phyloP scores from a whole-genome alignment of 2,888 invertebrate genomes.

The Antheraea assamensis region DNA sequence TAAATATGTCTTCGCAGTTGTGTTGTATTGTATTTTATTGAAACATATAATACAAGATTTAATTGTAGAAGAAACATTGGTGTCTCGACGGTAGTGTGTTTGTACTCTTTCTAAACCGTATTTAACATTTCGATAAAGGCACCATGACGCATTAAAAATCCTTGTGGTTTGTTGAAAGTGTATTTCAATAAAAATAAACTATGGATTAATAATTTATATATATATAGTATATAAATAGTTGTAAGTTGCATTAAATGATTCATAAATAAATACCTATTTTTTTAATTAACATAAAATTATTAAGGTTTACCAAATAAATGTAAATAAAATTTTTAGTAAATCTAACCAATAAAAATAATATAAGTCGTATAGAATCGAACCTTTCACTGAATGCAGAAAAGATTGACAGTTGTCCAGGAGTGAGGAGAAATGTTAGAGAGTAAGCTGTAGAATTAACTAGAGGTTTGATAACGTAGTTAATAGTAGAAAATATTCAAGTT shows the following conservation, averaged over 20 bases:
- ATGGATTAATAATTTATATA: constrained; percentile 59
- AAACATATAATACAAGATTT: not conserved
- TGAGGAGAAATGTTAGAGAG: too few relatives aligned
- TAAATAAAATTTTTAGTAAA: not conserved
- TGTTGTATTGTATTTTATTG: not conserved
- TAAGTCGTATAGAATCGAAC: not conserved
- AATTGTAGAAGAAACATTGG: too few relatives aligned
- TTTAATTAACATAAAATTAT: not conserved
- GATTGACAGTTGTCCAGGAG: not conserved
- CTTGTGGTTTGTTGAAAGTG: not conserved
- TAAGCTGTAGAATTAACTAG: too few relatives aligned
- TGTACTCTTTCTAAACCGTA: not conserved
- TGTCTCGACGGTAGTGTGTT: not conserved
- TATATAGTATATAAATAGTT: constrained; percentile 22
- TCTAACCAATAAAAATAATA: not conserved
- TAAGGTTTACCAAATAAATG: not conserved
- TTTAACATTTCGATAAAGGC: not conserved
- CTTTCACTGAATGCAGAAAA: not conserved
- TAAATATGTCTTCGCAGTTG: not conserved
- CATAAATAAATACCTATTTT: not conserved
- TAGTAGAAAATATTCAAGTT: too few relatives aligned
- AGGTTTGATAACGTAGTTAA: too few relatives aligned
- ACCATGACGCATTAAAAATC: not conserved
- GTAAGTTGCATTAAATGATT: not conserved
- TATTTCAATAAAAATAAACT: constrained; percentile 36